phyloP scores from a whole-genome alignment of 1,140 invertebrate species.

The Mactra quadrangularis region DNA sequence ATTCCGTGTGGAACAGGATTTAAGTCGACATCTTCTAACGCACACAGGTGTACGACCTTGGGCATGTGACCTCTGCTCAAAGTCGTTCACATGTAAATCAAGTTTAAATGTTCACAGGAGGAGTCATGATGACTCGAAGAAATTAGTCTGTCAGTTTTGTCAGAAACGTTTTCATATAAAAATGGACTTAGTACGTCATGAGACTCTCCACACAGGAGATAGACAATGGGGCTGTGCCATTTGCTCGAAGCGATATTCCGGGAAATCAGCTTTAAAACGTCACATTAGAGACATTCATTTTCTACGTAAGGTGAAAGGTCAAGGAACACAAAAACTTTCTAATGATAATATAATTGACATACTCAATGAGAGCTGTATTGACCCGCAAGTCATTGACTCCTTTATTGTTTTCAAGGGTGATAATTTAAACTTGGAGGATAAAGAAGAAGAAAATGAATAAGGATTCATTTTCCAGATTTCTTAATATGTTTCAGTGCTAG shows the following conservation, averaged over 20 bases:
- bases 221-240: conserved; percentile 17
- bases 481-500: too few relatives aligned
- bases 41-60: conserved; percentile 20
- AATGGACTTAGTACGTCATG: conserved; percentile 17
- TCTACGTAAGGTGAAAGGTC: neutral
- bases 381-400: neutral
- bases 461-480: too few relatives aligned
- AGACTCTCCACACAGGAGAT: conserved; percentile 3
- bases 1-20: conserved; percentile 14
- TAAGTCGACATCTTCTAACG: conserved; percentile 4
- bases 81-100: conserved; percentile 24
- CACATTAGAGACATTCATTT: conserved; percentile 7
- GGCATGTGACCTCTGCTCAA: conserved; percentile 9
- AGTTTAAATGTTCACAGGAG: conserved; percentile 22
- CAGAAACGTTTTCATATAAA: conserved; percentile 26
- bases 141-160: conserved; percentile 8
- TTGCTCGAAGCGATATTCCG: conserved; percentile 15
- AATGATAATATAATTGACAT: neutral
- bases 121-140: conserved; percentile 31
- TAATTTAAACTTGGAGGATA: neutral
- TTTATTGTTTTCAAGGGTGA: neutral
- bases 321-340: too few relatives aligned
- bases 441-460: neutral
- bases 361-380: neutral
- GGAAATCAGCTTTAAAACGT: conserved; percentile 29